These are phyloP conservation scores for Isichthys henryi DNA, from an alignment of 2,113 vertebrate genomes.

Conservation along the genomic window DNA sequence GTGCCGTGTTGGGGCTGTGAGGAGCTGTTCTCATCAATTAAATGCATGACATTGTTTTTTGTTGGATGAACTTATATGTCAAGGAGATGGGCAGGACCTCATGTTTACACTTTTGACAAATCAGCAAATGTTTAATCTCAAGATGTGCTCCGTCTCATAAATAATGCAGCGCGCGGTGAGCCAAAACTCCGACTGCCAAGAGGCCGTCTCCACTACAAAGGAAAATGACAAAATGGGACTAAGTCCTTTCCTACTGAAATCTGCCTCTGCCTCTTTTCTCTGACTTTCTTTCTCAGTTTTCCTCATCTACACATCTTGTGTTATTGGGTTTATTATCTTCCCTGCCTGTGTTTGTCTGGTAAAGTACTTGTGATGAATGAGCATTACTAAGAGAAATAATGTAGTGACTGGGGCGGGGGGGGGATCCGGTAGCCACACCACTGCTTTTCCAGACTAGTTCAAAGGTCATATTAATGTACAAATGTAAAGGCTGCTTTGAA, in stretches of 20 bases:
- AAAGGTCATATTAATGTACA: background rate
- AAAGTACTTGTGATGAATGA: conserved; percentile 9
- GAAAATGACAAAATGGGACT: conserved; percentile 35
- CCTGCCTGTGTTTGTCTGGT: background rate
- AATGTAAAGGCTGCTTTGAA: background rate
- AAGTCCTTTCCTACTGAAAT: conserved; percentile 28
- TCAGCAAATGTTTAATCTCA: conserved; percentile 81
- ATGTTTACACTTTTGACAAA: conserved; percentile 81
- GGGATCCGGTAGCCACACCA: background rate
- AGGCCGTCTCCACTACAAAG: conserved; percentile 33
- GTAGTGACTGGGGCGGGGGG: background rate
- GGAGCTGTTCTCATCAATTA: conserved; percentile 63
- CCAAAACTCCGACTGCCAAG: conserved; percentile 40
- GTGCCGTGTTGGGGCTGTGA: conserved; percentile 43
- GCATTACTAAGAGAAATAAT: background rate
- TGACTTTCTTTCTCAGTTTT: background rate
- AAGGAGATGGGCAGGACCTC: conserved; percentile 73
- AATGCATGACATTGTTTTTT: conserved; percentile 65
- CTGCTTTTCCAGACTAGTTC: background rate
- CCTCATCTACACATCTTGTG: background rate
- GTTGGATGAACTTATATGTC: conserved; percentile 66
- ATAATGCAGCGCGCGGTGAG: conserved; percentile 67
- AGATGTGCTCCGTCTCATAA: conserved; percentile 70
- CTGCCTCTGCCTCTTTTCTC: conserved; percentile 5
- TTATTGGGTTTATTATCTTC: background rate